Conservation (phyloP, 2,113 vertebrate species). For the Gambusia holbrooki region DNA sequence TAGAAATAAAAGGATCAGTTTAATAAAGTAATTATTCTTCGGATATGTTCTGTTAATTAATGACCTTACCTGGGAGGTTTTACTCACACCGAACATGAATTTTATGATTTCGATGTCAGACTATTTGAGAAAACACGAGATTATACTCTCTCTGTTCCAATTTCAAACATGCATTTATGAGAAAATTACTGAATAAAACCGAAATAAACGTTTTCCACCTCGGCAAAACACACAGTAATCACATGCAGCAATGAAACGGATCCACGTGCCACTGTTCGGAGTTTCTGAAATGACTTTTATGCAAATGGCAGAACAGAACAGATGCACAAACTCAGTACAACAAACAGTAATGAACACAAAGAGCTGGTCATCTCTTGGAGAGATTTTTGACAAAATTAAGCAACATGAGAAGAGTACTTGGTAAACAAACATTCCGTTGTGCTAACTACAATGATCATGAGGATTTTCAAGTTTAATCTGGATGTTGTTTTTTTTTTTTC, state of each 20-base stretch:
- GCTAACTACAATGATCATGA: slow-evolving; percentile 70
- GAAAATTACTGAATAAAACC: neutral
- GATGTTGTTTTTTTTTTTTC: slow-evolving; percentile 31
- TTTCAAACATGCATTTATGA: neutral
- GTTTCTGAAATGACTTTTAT: slow-evolving; percentile 83
- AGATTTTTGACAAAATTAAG: slow-evolving; percentile 71
- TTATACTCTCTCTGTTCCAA: neutral
- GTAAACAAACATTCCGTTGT: slow-evolving; percentile 78
- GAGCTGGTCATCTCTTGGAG: slow-evolving; percentile 73
- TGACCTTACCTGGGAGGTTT: neutral
- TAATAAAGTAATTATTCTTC: slow-evolving; percentile 34
- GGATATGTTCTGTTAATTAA: neutral
- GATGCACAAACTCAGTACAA: slow-evolving; percentile 80
- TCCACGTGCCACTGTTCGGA: slow-evolving; percentile 14
- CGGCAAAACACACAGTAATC: too few relatives aligned
- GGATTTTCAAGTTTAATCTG: slow-evolving; percentile 71
- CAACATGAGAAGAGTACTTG: slow-evolving; percentile 61
- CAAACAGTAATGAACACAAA: slow-evolving; percentile 79
- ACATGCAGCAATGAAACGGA: slow-evolving; percentile 16
- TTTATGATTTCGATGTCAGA: neutral
- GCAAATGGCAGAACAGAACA: slow-evolving; percentile 80
- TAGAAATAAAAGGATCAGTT: slow-evolving; percentile 1
- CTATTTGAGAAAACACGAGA: neutral
- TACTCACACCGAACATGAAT: neutral
- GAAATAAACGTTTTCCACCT: too few relatives aligned